Conservation (phyloP, 1,140 invertebrate species). For the Homarus americanus region DNA sequence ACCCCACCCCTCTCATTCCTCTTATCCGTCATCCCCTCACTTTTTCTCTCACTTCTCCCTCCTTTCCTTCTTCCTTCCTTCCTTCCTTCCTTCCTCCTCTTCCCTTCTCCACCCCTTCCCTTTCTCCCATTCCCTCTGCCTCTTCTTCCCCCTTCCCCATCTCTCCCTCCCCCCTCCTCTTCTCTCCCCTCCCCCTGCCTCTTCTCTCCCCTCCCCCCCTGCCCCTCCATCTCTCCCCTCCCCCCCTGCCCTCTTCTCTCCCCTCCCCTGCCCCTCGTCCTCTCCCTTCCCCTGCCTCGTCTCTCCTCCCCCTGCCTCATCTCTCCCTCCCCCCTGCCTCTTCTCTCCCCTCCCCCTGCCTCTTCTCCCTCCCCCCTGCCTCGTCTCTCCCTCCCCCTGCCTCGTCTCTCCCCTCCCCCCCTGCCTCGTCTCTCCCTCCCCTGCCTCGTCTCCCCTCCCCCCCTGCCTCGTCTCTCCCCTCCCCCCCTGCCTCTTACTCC, state of each 20-base stretch:
- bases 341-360: not conserved
- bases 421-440: not conserved
- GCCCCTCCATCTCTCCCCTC: not conserved
- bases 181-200: not conserved
- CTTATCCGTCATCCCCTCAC: not conserved
- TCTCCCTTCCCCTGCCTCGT: no score
- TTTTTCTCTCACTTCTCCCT: not conserved
- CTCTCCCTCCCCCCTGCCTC: not conserved
- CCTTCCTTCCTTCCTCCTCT: not conserved
- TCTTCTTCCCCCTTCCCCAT: not conserved
- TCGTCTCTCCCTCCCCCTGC: constrained; percentile 25
- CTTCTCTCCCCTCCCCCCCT: not conserved
- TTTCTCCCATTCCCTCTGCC: constrained; percentile 20
- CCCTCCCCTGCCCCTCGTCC: no score
- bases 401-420: not conserved
- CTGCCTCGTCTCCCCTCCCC: not conserved
- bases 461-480: not conserved
- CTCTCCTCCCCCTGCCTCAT: not conserved
- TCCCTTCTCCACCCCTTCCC: not conserved
- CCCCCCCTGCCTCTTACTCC: not conserved
- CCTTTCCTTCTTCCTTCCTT: not conserved
- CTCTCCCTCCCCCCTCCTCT: not conserved
- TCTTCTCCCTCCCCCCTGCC: not conserved
- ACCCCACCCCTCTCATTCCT: not conserved
- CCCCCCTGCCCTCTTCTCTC: no score